phyloP scores from a whole-genome alignment of 1,140 invertebrate genomes.

The Drosophila cardini region DNA sequence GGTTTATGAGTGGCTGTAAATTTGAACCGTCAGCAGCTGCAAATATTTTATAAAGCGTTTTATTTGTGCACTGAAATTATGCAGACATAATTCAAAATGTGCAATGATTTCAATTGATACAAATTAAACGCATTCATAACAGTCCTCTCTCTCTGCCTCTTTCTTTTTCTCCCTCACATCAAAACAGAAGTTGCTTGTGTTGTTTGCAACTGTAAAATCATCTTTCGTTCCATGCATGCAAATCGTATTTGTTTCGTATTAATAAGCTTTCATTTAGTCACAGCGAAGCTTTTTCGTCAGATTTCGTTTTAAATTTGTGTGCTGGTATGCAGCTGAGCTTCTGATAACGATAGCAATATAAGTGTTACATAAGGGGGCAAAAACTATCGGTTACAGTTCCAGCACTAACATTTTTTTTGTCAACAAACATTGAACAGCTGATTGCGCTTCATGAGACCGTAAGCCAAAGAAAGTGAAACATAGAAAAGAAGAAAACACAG shows the following conservation, averaged over 20 bases:
- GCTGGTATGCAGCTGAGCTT: not conserved
- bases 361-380: conserved; percentile 11
- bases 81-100: conserved; percentile 33
- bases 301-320: not conserved
- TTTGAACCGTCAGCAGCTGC: not conserved
- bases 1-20: conserved; percentile 1
- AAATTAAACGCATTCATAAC: conserved; percentile 60
- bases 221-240: not conserved
- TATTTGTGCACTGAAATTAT: conserved; percentile 12
- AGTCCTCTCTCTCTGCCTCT: not conserved
- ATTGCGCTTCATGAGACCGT: conserved; percentile 16
- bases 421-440: conserved; percentile 50
- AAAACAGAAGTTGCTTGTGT: not conserved
- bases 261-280: not conserved
- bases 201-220: not conserved
- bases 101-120: conserved; percentile 37
- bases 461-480: conserved; percentile 3
- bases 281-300: not conserved
- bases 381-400: conserved; percentile 36
- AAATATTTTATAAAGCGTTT: conserved; percentile 21
- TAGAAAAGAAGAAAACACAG: conserved; percentile 20
- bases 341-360: not conserved
- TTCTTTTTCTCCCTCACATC: not conserved
- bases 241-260: not conserved
- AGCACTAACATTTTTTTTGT: conserved; percentile 29